These are phyloP conservation scores for Nautilus pompilius DNA, from an alignment of 1,140 invertebrate genomes.

Conservation along the genomic window DNA sequence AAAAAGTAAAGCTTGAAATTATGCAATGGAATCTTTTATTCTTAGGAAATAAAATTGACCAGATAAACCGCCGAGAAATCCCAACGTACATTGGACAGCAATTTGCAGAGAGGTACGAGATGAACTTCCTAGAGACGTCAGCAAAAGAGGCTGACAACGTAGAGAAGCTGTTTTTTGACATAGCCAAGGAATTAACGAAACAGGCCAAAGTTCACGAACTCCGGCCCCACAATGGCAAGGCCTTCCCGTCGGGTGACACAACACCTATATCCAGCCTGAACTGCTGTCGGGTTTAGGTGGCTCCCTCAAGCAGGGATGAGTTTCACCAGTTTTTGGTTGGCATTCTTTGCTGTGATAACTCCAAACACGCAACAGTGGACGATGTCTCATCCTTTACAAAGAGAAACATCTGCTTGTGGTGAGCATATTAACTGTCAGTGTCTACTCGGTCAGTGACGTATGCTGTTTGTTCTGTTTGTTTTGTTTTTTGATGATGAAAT, in stretches of 20 bases:
- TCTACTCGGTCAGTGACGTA: too few relatives aligned
- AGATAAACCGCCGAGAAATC: slow-evolving; percentile 86
- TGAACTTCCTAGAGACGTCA: slow-evolving; percentile 67
- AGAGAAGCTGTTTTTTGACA: slow-evolving; percentile 81
- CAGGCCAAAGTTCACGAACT: slow-evolving; percentile 41
- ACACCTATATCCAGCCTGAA: slow-evolving; percentile 7
- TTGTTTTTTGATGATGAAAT: too few relatives aligned
- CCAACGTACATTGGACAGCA: slow-evolving; percentile 91
- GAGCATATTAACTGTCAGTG: too few relatives aligned
- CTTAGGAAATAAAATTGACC: slow-evolving; percentile 91
- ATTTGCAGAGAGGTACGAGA: slow-evolving; percentile 90
- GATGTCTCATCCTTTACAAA: too few relatives aligned
- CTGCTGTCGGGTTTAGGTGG: slow-evolving; percentile 9
- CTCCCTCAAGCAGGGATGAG: too few relatives aligned
- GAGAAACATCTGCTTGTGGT: too few relatives aligned
- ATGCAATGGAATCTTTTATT: too few relatives aligned
- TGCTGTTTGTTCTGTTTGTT: too few relatives aligned
- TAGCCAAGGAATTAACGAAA: slow-evolving; percentile 63
- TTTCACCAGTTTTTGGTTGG: too few relatives aligned
- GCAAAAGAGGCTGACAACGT: slow-evolving; percentile 54
- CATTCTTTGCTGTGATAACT: too few relatives aligned
- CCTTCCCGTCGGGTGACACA: slow-evolving; percentile 2
- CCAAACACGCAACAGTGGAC: too few relatives aligned
- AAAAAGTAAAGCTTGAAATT: too few relatives aligned
- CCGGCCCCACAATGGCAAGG: slow-evolving; percentile 17